Conservation (phyloP, 2,888 invertebrate genomes). For the Yponomeuta plumbellus region DNA sequence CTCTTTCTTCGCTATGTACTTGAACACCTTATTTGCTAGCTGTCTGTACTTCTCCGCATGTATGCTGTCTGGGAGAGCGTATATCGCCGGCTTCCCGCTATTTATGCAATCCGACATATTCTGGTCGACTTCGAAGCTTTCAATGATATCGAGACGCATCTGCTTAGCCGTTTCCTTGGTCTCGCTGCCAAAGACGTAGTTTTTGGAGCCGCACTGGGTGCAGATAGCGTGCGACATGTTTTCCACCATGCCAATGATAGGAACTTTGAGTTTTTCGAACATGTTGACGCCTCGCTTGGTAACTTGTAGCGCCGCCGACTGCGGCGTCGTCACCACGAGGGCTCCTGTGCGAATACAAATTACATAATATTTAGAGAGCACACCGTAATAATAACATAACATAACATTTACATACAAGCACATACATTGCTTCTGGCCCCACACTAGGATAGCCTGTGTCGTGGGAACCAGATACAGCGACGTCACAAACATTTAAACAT, state of each 20-base stretch:
- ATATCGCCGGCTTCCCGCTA: conserved; percentile 84
- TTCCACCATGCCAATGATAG: conserved; percentile 91
- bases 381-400: too few species aligned
- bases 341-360: conserved; percentile 75
- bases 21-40: conserved; percentile 64
- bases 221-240: conserved; percentile 92
- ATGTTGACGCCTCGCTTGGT: conserved; percentile 90
- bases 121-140: conserved; percentile 84
- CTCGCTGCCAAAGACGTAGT: conserved; percentile 84
- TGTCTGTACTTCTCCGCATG: conserved; percentile 67
- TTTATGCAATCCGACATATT: conserved; percentile 82
- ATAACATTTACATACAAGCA: too few species aligned
- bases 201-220: conserved; percentile 83
- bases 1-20: conserved; percentile 45
- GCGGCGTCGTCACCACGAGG: conserved; percentile 95
- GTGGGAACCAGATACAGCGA: too few species aligned
- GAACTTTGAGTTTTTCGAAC: conserved; percentile 89
- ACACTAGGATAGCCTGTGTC: too few species aligned
- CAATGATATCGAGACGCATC: conserved; percentile 80
- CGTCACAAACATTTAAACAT: too few species aligned
- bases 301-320: conserved; percentile 90
- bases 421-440: too few species aligned
- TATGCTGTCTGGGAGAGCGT: conserved; percentile 77
- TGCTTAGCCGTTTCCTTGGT: conserved; percentile 78
- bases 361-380: too few species aligned